These are phyloP conservation scores for Rynchops niger DNA, from an alignment of 2,113 vertebrate species.

Conservation along the genomic window DNA sequence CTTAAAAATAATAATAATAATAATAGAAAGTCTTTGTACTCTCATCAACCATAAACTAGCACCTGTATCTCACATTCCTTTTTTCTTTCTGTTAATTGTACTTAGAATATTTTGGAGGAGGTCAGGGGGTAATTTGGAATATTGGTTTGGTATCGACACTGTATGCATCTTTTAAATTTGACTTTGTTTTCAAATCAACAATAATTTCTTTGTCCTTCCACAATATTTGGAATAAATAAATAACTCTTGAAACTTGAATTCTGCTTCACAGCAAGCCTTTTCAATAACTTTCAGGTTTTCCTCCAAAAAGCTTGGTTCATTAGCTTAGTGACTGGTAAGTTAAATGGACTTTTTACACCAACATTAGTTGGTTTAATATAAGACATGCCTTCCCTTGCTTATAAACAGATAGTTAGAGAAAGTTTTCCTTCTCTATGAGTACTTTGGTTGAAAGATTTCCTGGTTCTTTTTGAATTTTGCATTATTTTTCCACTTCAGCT, in stretches of 20 bases:
- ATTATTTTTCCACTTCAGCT: background rate
- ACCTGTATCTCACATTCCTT: background rate
- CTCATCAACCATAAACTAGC: background rate
- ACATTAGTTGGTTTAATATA: background rate
- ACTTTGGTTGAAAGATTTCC: background rate
- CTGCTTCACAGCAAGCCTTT: background rate
- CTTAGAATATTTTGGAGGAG: background rate
- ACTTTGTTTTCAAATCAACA: background rate
- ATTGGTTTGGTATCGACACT: background rate
- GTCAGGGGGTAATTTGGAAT: background rate
- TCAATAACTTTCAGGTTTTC: background rate
- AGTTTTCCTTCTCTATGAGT: background rate
- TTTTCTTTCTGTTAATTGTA: slow-evolving; percentile 21
- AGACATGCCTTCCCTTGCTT: background rate
- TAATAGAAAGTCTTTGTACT: slow-evolving; percentile 19
- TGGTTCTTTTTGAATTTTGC: background rate
- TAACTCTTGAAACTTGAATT: background rate
- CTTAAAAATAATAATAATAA: background rate
- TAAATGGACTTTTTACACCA: background rate
- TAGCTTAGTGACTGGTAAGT: background rate
- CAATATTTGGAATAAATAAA: background rate
- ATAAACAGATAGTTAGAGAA: background rate
- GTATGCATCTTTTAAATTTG: background rate
- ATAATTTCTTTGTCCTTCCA: background rate
- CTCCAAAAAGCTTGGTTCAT: background rate